Percentiles rank a stretch among this genome's conserved stretches.
phyloP scores from a whole-genome alignment of 1,140 invertebrate genomes.

The Achroia grisella region DNA sequence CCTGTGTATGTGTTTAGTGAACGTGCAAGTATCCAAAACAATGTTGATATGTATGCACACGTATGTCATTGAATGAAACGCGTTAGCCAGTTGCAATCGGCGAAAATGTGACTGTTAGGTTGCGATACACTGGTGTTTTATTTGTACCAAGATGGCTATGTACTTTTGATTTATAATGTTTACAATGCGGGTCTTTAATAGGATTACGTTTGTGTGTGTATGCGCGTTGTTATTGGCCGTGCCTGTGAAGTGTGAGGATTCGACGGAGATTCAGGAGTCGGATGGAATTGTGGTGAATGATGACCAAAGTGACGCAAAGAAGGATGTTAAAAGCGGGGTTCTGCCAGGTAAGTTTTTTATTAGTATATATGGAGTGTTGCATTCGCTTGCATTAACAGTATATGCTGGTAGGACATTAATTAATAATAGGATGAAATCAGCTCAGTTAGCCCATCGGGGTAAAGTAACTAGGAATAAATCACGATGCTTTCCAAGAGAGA shows the following conservation, averaged over 20 bases:
- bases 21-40: conserved; percentile 12
- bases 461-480: no score
- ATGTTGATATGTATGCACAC: conserved; percentile 23
- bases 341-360: conserved; percentile 34
- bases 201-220: conserved; percentile 51
- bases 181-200: conserved; percentile 57
- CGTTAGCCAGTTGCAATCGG: conserved; percentile 33
- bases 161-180: conserved; percentile 32
- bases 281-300: conserved; percentile 18
- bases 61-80: conserved; percentile 38
- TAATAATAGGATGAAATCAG: no score
- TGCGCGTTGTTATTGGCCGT: conserved; percentile 44
- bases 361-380: no score
- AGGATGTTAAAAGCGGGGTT: conserved; percentile 32
- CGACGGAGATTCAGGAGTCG: conserved; percentile 17
- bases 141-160: conserved; percentile 44
- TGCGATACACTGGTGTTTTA: conserved; percentile 23
- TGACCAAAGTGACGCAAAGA: conserved; percentile 25
- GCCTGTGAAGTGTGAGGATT: conserved; percentile 33
- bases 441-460: no score
- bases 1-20: conserved; percentile 12
- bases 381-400: no score
- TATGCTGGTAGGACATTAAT: no score
- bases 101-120: conserved; percentile 64
- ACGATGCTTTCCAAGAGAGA: no score